Percentiles rank a stretch among this genome's conserved stretches.
Evolutionary conservation across 2,113 vertebrate genomes (phyloP).

Genomic region (Brienomyrus brachyistius): DNA sequence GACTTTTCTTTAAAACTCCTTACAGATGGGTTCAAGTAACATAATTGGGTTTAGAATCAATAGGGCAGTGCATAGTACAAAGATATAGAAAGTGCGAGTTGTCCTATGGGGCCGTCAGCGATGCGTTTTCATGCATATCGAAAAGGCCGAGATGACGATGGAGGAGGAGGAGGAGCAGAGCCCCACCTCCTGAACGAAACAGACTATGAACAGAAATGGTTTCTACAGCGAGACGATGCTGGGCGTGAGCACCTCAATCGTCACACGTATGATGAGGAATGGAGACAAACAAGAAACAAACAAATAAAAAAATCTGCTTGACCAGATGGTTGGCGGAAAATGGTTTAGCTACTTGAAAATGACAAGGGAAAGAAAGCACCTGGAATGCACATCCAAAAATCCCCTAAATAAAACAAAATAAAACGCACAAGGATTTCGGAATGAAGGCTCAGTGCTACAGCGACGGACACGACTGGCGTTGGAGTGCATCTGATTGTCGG

Average conservation of each 20-base stretch:
- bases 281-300: slow-evolving; percentile 51
- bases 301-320: slow-evolving; percentile 40
- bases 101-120: slow-evolving; percentile 60
- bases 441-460: slow-evolving; percentile 56
- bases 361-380: slow-evolving; percentile 74
- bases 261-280: slow-evolving; percentile 63
- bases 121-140: slow-evolving; percentile 58
- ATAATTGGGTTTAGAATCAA: slow-evolving; percentile 77
- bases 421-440: slow-evolving; percentile 44
- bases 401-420: slow-evolving; percentile 38
- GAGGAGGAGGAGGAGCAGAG: slow-evolving; percentile 58
- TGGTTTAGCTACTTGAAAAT: slow-evolving; percentile 38
- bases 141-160: slow-evolving; percentile 52
- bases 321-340: slow-evolving; percentile 31
- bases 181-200: slow-evolving; percentile 36
- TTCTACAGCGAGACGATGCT: slow-evolving; percentile 68
- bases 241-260: slow-evolving; percentile 83
- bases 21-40: slow-evolving; percentile 77
- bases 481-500: slow-evolving; percentile 45
- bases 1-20: slow-evolving; percentile 51
- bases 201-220: slow-evolving; percentile 68
- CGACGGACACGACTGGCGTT: slow-evolving; percentile 40
- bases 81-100: slow-evolving; percentile 80
- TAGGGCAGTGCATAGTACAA: slow-evolving; percentile 88
- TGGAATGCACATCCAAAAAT: slow-evolving; percentile 98